These are phyloP conservation scores for Drosophila insularis DNA, from an alignment of 1,140 invertebrate genomes.

Conservation along the genomic window DNA sequence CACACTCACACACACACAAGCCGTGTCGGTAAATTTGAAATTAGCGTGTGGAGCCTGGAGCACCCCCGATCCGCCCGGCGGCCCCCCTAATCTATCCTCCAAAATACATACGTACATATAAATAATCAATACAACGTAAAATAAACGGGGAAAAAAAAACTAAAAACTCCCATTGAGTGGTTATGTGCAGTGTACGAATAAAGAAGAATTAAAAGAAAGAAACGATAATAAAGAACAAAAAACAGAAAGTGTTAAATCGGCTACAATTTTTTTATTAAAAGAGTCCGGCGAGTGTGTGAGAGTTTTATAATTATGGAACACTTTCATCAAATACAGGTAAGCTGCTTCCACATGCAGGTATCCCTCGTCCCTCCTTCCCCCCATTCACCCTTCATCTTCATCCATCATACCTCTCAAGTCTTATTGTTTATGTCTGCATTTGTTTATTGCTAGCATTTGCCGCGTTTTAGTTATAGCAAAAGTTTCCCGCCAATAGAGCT, in stretches of 20 bases:
- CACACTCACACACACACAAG: not conserved
- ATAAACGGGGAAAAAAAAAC: slow-evolving; percentile 34
- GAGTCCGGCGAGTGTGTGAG: slow-evolving; percentile 31
- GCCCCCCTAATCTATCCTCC: no score
- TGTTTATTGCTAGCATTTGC: slow-evolving; percentile 16
- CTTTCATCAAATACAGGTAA: slow-evolving; percentile 82
- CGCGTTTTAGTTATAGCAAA: slow-evolving; percentile 33
- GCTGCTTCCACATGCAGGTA: slow-evolving; percentile 63
- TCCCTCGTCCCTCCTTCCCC: not conserved
- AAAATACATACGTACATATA: slow-evolving; percentile 40
- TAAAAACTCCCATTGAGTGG: slow-evolving; percentile 57
- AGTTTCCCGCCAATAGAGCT: slow-evolving; percentile 61
- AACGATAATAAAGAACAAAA: not conserved
- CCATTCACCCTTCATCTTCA: not conserved
- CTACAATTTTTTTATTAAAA: not conserved
- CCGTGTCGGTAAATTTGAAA: slow-evolving; percentile 30
- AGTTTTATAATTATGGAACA: slow-evolving; percentile 67
- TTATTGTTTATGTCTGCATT: slow-evolving; percentile 13
- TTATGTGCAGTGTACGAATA: slow-evolving; percentile 50
- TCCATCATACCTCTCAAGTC: not conserved
- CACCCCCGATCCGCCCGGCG: not conserved
- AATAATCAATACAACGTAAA: slow-evolving; percentile 69
- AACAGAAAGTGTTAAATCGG: slow-evolving; percentile 7
- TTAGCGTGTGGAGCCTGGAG: slow-evolving; percentile 34
- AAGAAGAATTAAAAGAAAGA: slow-evolving; percentile 21